Evolutionary conservation across 2,888 invertebrate genomes (phyloP), one percentile per base, ranked within the genome.

Genomic region (Ophion ellenae): DNA sequence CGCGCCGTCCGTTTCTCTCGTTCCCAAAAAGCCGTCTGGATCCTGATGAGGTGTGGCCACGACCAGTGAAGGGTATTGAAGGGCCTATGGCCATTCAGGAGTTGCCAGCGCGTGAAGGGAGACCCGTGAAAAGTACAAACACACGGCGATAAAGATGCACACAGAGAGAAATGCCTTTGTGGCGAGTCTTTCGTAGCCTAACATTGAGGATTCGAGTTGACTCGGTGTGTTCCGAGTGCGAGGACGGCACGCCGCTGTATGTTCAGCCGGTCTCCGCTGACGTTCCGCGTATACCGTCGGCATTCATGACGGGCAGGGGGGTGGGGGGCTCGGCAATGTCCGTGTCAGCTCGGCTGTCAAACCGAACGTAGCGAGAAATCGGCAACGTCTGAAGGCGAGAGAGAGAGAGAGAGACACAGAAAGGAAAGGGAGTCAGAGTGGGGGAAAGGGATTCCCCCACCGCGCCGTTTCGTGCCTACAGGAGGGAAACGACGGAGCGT

Each of bases 311-410:
- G 9, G 20, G 74, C 20, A 24, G 11, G 53, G 64, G 17, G 36
- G 28, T 9, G 24, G 24, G 73, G n/a, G 28, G 10, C 67, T 85
- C 85, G 85, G 82, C 17, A 67, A 17, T 83, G 53, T 80, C 82
- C 85, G 85, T 61, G 17, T 64, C 57, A n/a, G 11, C 47, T 86
- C 86, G 86, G 73, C 70, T 59, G 77, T 78, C 77, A 57, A 73
- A 77, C 71, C 86, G 83, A 86, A 74, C 80, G 81, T 75, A 70
- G 69, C 81, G 74, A 82, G 77, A 74, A 64, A 74, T 78, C 73
- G 63, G 14, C 53, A 57, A 71, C 28, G 53, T 40, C 53, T 53
- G 45, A 61, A 24, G 20, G 11, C 24, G 47, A 40, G 63, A 36
- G 73, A 28, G 73, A 66, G 11, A 17, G 47, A 40, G 63, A 36